A percentile compares a stretch with the other conserved stretches of the same genome.
Conservation (phyloP, 1,140 invertebrate species). For the Zaprionus ornatus region DNA sequence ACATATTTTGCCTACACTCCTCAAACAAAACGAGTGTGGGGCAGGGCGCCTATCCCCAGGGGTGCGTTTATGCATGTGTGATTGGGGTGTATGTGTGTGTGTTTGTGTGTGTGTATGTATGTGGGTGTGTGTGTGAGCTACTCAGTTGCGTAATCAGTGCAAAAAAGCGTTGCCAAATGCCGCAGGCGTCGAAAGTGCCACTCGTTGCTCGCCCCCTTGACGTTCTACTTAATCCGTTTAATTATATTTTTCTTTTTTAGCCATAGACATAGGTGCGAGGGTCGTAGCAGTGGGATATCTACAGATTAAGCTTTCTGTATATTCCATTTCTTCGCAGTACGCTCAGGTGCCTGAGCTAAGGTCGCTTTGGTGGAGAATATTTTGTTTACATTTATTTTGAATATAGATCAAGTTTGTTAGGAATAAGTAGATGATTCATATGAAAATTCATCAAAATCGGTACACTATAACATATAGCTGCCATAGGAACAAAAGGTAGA, state of each 20-base stretch:
- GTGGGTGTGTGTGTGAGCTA: constrained; percentile 17
- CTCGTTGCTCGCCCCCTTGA: constrained; percentile 45
- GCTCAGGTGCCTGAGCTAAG: no score
- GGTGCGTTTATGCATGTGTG: constrained; percentile 46
- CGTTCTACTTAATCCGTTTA: constrained; percentile 48
- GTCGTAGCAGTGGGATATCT: background rate
- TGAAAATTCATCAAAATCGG: no score
- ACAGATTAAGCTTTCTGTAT: no score
- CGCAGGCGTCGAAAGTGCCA: constrained; percentile 48
- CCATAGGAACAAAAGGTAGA: no score
- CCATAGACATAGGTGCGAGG: background rate
- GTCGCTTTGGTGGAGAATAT: no score
- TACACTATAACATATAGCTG: no score
- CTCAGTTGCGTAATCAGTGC: constrained; percentile 46
- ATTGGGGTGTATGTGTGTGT: constrained; percentile 4
- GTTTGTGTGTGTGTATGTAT: constrained; percentile 1
- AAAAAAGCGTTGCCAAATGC: constrained; percentile 40
- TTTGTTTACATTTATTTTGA: no score
- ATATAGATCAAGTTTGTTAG: no score
- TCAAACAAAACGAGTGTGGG: constrained; percentile 5
- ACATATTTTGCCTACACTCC: constrained; percentile 38
- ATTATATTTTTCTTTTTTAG: constrained; percentile 38
- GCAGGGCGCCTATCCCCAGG: constrained; percentile 24
- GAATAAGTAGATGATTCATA: no score
- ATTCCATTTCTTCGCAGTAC: no score